A percentile compares a stretch with the other conserved stretches of the same genome.
Evolutionary conservation across 2,797 vertebrate species (phyloP).

Genomic region (Miichthys miiuy): DNA sequence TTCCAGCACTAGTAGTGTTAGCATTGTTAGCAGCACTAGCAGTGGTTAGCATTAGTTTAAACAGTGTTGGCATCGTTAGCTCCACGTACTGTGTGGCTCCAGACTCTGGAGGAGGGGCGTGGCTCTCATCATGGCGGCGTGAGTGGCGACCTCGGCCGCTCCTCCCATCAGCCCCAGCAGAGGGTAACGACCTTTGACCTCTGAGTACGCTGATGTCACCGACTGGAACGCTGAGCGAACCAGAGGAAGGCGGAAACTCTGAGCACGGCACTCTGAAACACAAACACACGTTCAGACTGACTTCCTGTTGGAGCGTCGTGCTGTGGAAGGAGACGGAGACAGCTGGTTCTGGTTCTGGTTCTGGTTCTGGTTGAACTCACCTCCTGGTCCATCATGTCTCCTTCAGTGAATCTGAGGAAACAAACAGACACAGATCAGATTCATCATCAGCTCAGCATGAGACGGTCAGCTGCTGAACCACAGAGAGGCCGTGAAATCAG

Average conservation of each 20-base stretch:
- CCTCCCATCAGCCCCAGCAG: slow-evolving; percentile 77
- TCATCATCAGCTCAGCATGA: slow-evolving; percentile 29
- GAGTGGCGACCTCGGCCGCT: slow-evolving; percentile 68
- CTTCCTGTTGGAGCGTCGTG: not conserved
- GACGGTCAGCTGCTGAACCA: slow-evolving; percentile 72
- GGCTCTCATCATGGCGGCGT: slow-evolving; percentile 63
- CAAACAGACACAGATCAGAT: slow-evolving; percentile 3
- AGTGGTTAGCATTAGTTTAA: not conserved
- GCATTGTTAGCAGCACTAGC: not conserved
- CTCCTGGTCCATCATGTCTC: slow-evolving; percentile 71
- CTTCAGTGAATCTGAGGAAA: slow-evolving; percentile 54
- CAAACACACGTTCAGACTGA: not conserved
- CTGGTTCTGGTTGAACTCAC: slow-evolving; percentile 55
- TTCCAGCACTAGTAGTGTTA: not conserved
- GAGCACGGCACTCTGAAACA: slow-evolving; percentile 65
- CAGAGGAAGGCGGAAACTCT: slow-evolving; percentile 76
- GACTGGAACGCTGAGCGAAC: slow-evolving; percentile 71
- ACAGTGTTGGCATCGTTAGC: not conserved
- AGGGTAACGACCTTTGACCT: slow-evolving; percentile 75
- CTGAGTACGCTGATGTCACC: slow-evolving; percentile 55
- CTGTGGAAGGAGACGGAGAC: too few relatives aligned
- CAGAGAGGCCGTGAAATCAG: slow-evolving; percentile 40
- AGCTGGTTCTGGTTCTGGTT: not conserved
- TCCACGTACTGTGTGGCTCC: slow-evolving; percentile 68
- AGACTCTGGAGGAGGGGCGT: slow-evolving; percentile 70